Evolutionary conservation across 1,140 invertebrate genomes (phyloP), one percentile per base, ranked within the genome.

Genomic region (Leptopilina clavipes): DNA sequence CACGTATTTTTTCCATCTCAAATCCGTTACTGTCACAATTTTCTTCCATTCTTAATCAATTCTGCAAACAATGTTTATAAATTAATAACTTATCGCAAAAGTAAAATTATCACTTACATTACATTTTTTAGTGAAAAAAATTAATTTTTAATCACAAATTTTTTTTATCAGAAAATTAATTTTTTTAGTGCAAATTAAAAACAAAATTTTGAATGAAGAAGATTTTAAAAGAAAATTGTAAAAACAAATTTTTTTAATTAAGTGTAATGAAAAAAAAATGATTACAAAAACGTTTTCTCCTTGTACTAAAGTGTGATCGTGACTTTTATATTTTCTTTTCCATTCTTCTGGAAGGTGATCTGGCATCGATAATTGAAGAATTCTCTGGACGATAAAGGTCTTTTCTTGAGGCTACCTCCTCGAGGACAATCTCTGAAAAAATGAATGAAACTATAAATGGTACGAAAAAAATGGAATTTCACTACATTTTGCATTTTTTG

Each of bases 241-340:
- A 52, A n/a, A 52, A 17, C 5, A 52, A 8, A 6, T 7, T 17
- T 52, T 52, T 40, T 31, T 31, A 3, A 3, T 48, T n/a, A 7
- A 52, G 48, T 52, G 48, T 17, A 12, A 52, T 52, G 17, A n/a
- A 52, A n/a, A 52, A 52, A n/a, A 17, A 52, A 8, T n/a, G 14
- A 17, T 52, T 52, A 17, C n/a, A 52, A 17, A 52, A 52, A 52
- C n/a, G n/a, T 52, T 52, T 52, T 48, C 14, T 52, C n/a, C 48
- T 17, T 52, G 48, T 17, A 48, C 6, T 14, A 8, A n/a, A 17
- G 48, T 52, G 48, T 17, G 2, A 52, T 17, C 48, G 14, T 52
- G 48, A 52, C 6, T 52, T 52, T 52, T n/a, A 17, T 52, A 14
- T 3, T 48, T 10, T 48, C 8, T 52, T 52, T 17, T 52, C n/a